Evolutionary conservation across 2,797 vertebrate genomes (phyloP).

Genomic region (Todus mexicanus): DNA sequence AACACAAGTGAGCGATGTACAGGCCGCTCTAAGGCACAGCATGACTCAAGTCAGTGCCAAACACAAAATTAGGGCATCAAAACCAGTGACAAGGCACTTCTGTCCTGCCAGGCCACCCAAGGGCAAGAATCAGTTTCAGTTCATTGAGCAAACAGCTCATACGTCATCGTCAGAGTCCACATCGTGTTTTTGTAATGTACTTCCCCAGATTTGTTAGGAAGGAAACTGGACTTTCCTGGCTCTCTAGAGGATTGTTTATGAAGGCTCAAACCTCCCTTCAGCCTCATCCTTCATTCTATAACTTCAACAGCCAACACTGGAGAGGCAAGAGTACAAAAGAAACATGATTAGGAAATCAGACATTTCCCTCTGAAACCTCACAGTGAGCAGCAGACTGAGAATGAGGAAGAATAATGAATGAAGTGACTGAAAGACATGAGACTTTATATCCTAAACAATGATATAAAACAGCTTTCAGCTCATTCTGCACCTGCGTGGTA

Average conservation of each 20-base stretch:
- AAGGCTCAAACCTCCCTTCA: conserved; percentile 61
- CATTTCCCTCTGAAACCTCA: conserved; percentile 44
- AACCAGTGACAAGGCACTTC: not conserved
- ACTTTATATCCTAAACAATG: not conserved
- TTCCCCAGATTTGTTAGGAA: conserved; percentile 55
- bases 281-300: conserved; percentile 62
- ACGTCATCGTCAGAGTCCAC: not conserved
- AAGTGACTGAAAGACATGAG: conserved; percentile 7
- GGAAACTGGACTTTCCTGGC: conserved; percentile 61
- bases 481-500: not conserved
- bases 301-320: conserved; percentile 62
- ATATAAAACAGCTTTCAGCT: not conserved
- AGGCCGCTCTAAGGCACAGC: not conserved
- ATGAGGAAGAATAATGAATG: conserved; percentile 32
- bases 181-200: not conserved
- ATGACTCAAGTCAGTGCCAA: not conserved
- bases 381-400: not conserved
- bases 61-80: not conserved
- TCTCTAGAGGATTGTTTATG: conserved; percentile 66
- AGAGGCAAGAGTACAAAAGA: conserved; percentile 61
- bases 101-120: not conserved
- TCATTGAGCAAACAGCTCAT: not conserved
- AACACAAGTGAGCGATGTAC: rapidly evolving
- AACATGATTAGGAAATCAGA: conserved; percentile 58
- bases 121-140: not conserved